These are phyloP conservation scores for Sebastes matsubarae DNA, from an alignment of 2,797 vertebrate species.

Conservation along the genomic window DNA sequence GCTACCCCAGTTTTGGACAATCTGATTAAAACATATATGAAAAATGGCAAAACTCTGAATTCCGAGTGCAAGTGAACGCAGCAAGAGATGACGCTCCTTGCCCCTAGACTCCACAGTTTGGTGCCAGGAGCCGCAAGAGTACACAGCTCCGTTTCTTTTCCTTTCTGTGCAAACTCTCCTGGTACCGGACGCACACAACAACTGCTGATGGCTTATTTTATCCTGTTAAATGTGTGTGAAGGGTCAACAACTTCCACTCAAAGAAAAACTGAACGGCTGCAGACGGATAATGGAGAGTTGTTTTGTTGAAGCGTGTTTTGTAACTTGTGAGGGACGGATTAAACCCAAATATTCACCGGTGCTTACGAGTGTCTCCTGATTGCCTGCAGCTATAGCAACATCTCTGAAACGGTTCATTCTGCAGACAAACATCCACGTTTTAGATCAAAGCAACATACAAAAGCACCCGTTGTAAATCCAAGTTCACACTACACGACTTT, in stretches of 20 bases:
- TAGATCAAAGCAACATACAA: neutral
- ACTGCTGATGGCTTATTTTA: neutral
- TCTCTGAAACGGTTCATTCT: neutral
- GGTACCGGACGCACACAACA: neutral
- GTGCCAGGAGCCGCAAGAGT: neutral
- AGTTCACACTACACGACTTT: too few relatives aligned
- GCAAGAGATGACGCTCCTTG: neutral
- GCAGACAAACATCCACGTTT: neutral
- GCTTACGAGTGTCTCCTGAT: neutral
- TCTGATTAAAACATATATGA: neutral
- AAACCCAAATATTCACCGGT: neutral
- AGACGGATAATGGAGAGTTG: too few relatives aligned
- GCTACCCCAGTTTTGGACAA: neutral
- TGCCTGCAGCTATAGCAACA: neutral
- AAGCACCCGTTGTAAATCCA: neutral
- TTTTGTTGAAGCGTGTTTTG: neutral
- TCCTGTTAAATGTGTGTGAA: neutral
- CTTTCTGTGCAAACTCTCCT: neutral
- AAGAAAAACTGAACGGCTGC: neutral
- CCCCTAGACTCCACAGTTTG: neutral
- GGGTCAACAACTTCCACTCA: neutral
- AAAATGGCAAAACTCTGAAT: neutral
- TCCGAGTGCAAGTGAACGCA: neutral
- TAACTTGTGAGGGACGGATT: neutral
- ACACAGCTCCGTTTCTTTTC: neutral